Evolutionary conservation across 2,113 vertebrate species (phyloP), one percentile per base, ranked within the genome.

Genomic region (Elgaria multicarinata): DNA sequence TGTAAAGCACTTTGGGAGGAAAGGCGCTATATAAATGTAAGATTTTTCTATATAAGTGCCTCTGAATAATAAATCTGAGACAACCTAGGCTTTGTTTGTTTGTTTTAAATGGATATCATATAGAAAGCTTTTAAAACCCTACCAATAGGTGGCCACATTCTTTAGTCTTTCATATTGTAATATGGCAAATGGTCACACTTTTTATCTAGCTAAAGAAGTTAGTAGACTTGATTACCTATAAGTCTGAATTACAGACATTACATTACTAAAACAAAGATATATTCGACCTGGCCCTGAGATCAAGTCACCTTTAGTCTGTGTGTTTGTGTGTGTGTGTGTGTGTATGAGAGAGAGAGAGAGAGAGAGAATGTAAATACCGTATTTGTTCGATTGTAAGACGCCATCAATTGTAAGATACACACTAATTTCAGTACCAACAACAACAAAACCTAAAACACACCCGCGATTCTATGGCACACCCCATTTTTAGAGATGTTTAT

Each of bases 21-120:
- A 94, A 67, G 93, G 92, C 93, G 87, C 94, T 95, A 91, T 94
- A 89, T 94, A 94, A 96, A 94, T 95, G 95, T 95, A 95, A 92
- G 83, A 93, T 93, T 89, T 86, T 84, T 89, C 81, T 89, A 84
- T 95, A 55, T 91, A 96, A 96, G 94, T 96, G 95, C 96, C 95
- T 96, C 95, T 95, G 93, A 95, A 94, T 95, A 95, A 96, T 96
- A 96, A 96, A 95, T 80, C 89, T 94, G 82, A 93, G 91, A 86
- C 83, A 85, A 0, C 12, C 85, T 87, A 36, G 18, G 8, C 83
- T 91, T 90, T 83, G n/a, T 81, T 62, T 92, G 28, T 86, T 90
- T 50, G 46, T 94, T 33, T 94, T 94, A 71, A 53, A 83, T 26
- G 91, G 26, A 24, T 82, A 28, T 58, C 24, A 58, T 84, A 1